Percentiles rank a stretch among this genome's conserved stretches.
These are phyloP conservation scores for Panagrolaimus sp. DNA, from an alignment of 1,140 invertebrate genomes.

Conservation along the genomic window DNA sequence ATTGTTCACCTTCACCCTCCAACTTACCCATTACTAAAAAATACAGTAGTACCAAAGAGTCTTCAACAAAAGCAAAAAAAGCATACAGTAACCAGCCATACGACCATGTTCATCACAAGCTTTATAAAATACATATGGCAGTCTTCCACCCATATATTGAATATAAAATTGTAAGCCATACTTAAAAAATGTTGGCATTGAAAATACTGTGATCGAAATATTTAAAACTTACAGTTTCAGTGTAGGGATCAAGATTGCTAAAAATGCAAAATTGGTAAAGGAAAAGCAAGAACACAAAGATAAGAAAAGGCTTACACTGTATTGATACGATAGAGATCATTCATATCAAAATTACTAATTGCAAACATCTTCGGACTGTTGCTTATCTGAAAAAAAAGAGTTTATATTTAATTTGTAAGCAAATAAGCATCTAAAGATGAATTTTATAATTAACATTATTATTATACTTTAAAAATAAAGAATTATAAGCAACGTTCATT, in stretches of 20 bases:
- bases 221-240: constrained; percentile 77
- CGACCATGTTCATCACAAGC: constrained; percentile 86
- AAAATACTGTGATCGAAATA: constrained; percentile 24
- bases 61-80: not conserved
- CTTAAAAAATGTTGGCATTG: constrained; percentile 59
- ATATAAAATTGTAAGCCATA: constrained; percentile 95
- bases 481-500: too few species aligned
- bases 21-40: constrained; percentile 62
- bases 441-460: too few species aligned
- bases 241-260: constrained; percentile 89
- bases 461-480: too few species aligned
- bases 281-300: constrained; percentile 10
- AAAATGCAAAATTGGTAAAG: constrained; percentile 31
- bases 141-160: constrained; percentile 87
- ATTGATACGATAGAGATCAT: constrained; percentile 40
- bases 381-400: too few species aligned
- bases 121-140: constrained; percentile 96
- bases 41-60: not conserved
- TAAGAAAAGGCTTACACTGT: constrained; percentile 35
- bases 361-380: too few species aligned
- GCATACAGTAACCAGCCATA: constrained; percentile 96
- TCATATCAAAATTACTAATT: constrained; percentile 9
- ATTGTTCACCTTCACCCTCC: constrained; percentile 86
- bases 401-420: too few species aligned
- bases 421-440: too few species aligned